Base-by-base conservation (phyloP, 2,113 vertebrate genomes). In the Gorilla gorilla region DNA sequence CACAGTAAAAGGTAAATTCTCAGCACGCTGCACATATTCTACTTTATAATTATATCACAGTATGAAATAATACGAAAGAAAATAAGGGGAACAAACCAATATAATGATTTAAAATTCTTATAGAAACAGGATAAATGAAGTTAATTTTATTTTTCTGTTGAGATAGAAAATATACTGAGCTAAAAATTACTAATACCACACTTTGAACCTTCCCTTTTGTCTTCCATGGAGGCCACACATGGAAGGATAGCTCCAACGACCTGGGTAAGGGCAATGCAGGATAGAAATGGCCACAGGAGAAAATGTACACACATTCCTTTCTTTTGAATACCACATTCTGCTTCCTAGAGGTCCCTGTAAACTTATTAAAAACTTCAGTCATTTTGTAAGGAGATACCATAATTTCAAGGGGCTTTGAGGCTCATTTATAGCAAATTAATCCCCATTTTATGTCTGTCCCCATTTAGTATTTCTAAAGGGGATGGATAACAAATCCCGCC, bases 41-140 rank as follows among this genome's bases (percentile, higher is more conserved):
- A 96, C 90, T 97, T 98, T 97, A 40, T 40, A 40, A 40, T 40
- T 40, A 89, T 75, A 98, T 98, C 97, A 98, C 90, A 93, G 5
- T 98, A 98, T 98, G 97, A 98, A 98, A 98, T 96, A 98, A 98
- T 98, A 98, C 93, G 97, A 98, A 98, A 97, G 95, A 99, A 98
- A 98, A 98, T 94, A 98, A 97, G 9, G 61, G 25, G 13, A 94
- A 89, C 45, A 97, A 96, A 95, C 83, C 97, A 93, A 84, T 96
- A 86, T 0, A 68, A 25, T 79, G 48, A 98, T 98, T 97, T 98
- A 98, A 98, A 98, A 98, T 98, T 97, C 97, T 98, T 98, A 87
- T 87, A 98, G 97, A 98, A 98, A 98, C 93, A 98, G 94, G 97
- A 98, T 98, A 98, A 97, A 98, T 97, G 97, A 96, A 98, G 97